Evolutionary conservation across 2,888 invertebrate species (phyloP), one percentile per base, ranked within the genome.

Genomic region (Drosophila gaucha): DNA sequence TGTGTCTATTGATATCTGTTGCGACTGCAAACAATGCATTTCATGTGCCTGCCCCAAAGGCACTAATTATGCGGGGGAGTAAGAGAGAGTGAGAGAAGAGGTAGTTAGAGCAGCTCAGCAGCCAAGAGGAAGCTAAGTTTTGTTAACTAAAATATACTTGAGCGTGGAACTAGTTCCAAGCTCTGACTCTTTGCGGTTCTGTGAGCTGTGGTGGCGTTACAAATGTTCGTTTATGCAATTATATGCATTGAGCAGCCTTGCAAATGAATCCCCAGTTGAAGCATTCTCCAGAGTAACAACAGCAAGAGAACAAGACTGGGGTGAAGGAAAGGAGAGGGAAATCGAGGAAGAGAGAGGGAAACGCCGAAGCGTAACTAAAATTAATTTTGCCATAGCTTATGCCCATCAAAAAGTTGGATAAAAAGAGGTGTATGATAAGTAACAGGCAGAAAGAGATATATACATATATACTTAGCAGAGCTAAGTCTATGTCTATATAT

Each of bases 211-310:
- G 26, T n/a, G 16, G 49, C 49, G 18, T n/a, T 22, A n/a, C 38
- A 31, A 52, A 10, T 35, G 36, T 72, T 54, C 82, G 67, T 75
- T 88, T 86, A 43, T 67, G 80, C 88, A 86, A 80, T 80, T 88
- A 80, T 88, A 80, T 67, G 63, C 80, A 83, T 59, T 78, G 75
- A 86, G 80, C 75, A 64, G 83, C 65, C 79, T 86, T 67, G 65
- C 41, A 78, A 83, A 71, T 67, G 50, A 88, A 83, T 85, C 86
- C 85, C 86, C 56, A 65, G 67, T 44, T 59, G 54, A 12, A 44
- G 16, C 54, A 46, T 14, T 57, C 73, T 60, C 67, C 14, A 16
- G 66, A 50, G 77, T 6, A 3, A 38, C 30, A 20, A 18, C 18
- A 20, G 24, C n/a, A 3, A 3, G 8, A 2, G 10, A 35, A 16